phyloP scores from a whole-genome alignment of 2,113 vertebrate genomes.

The Calyptomena viridis region DNA sequence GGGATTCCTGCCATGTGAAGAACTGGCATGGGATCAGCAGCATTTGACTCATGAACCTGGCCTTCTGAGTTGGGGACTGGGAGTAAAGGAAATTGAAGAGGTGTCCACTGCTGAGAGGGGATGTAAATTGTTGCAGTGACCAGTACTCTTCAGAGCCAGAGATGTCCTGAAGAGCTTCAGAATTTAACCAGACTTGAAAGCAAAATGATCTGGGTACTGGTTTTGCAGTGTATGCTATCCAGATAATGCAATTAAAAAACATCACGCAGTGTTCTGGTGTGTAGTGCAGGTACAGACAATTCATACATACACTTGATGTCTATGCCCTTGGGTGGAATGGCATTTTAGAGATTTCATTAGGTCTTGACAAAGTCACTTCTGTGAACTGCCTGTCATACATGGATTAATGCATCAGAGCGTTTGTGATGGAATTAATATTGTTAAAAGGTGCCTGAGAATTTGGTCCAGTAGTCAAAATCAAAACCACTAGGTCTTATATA shows the following conservation, averaged over 20 bases:
- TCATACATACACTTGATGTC: background rate
- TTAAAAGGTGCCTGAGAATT: background rate
- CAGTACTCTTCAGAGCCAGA: background rate
- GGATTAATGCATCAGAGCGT: background rate
- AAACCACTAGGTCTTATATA: background rate
- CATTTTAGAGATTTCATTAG: background rate
- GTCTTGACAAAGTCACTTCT: background rate
- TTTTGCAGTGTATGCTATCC: background rate
- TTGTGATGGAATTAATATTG: background rate
- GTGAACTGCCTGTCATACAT: rapidly evolving
- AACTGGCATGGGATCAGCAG: background rate
- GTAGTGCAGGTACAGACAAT: background rate
- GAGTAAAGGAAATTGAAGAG: background rate
- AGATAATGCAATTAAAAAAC: background rate
- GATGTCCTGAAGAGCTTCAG: background rate
- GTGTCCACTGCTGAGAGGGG: background rate
- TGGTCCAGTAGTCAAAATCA: background rate
- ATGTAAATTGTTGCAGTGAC: background rate
- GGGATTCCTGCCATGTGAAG: background rate
- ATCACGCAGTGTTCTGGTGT: background rate
- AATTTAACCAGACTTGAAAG: background rate
- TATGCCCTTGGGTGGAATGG: background rate
- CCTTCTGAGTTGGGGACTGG: rapidly evolving
- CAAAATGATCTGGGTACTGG: background rate
- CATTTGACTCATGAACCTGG: background rate